Evolutionary conservation across 2,113 vertebrate genomes (phyloP).

Genomic region (Odocoileus virginianus): DNA sequence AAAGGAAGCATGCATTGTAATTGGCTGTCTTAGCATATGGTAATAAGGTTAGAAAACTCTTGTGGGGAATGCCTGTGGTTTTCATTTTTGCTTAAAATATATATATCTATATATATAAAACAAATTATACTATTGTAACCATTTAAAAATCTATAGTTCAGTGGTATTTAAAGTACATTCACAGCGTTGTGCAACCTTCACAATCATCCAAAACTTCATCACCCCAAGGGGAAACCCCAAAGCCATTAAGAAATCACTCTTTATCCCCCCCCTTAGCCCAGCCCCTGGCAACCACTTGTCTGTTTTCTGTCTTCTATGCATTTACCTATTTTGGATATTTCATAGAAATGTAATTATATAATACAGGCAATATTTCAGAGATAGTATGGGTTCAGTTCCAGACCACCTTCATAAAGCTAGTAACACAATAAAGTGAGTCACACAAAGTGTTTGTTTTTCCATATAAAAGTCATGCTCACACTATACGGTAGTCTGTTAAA

Average conservation of each 20-base stretch:
- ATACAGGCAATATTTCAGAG: background rate
- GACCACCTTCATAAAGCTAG: background rate
- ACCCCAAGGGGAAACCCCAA: background rate
- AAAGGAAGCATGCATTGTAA: background rate
- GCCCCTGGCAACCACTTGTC: background rate
- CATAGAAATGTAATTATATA: background rate
- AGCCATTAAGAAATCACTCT: background rate
- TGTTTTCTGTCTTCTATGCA: background rate
- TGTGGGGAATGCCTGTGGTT: background rate
- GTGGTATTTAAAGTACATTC: background rate
- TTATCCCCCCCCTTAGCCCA: background rate
- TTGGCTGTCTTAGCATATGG: background rate
- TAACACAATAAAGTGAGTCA: background rate
- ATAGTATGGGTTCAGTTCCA: background rate
- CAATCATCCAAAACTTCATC: background rate
- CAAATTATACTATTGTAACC: background rate
- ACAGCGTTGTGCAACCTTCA: background rate
- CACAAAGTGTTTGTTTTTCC: background rate
- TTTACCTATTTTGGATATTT: background rate
- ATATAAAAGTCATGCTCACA: background rate
- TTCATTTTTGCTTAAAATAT: background rate
- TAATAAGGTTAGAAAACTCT: background rate
- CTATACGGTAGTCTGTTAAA: background rate
- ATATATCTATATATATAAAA: background rate
- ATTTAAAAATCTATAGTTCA: background rate